phyloP scores from a whole-genome alignment of 2,888 invertebrate genomes.

The Priocnemis perturbator region DNA sequence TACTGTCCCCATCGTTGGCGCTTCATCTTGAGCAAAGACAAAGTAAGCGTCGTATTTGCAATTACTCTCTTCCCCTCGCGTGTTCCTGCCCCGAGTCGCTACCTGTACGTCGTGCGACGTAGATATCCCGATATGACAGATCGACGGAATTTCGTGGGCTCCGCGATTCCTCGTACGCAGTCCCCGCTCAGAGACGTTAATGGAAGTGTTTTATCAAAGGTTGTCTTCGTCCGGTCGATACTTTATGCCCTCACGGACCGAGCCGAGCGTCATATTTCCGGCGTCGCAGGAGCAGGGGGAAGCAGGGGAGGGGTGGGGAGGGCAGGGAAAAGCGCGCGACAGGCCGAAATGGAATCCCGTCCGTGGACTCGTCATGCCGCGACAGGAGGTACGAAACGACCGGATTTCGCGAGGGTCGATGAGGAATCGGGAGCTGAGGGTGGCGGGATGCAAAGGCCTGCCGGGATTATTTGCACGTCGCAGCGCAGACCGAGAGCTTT shows the following conservation, averaged over 20 bases:
- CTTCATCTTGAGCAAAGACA: background rate
- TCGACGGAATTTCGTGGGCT: background rate
- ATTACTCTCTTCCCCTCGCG: background rate
- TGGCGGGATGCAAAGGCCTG: constrained; percentile 25
- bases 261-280: constrained; percentile 36
- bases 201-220: constrained; percentile 48
- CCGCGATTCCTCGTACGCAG: too few relatives aligned
- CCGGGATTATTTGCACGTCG: constrained; percentile 51
- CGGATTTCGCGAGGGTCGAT: constrained; percentile 31
- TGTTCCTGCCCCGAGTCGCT: too few relatives aligned
- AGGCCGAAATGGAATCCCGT: constrained; percentile 47
- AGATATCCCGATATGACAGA: background rate
- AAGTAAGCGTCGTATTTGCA: background rate
- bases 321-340: constrained; percentile 24
- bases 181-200: constrained; percentile 23
- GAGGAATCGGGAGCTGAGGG: constrained; percentile 13
- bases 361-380: constrained; percentile 44
- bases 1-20: too few relatives aligned
- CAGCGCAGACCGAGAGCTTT: constrained; percentile 30
- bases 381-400: constrained; percentile 44
- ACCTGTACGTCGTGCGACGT: too few relatives aligned
- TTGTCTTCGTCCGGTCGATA: constrained; percentile 48
- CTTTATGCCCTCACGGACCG: constrained; percentile 48
- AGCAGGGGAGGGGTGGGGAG: too few relatives aligned
- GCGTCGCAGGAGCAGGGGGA: constrained; percentile 9